A percentile compares a stretch with the other conserved stretches of the same genome.
These are phyloP conservation scores for Macrotrachela quadricornifera DNA, from an alignment of 1,140 invertebrate genomes.

Conservation along the genomic window DNA sequence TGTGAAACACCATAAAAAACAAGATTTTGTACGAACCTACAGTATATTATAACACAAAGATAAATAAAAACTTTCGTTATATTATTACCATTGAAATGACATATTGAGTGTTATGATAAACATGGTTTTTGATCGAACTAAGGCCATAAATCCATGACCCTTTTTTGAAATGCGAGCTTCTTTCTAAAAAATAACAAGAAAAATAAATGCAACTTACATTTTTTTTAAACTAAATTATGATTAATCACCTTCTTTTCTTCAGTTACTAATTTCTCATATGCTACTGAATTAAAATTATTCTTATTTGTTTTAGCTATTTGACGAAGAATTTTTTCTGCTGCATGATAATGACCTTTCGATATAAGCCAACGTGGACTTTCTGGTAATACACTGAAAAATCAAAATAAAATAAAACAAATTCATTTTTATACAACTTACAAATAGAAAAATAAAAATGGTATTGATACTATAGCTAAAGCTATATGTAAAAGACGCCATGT, in stretches of 20 bases:
- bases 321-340: slow-evolving; percentile 15
- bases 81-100: background rate
- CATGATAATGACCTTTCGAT: slow-evolving; percentile 12
- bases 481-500: background rate
- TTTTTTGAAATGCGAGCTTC: too few relatives aligned
- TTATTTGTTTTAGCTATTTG: slow-evolving; percentile 15
- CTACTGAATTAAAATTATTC: background rate
- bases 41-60: background rate
- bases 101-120: background rate
- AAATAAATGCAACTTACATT: too few relatives aligned
- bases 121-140: background rate
- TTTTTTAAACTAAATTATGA: background rate
- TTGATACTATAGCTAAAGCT: background rate
- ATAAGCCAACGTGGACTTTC: slow-evolving; percentile 22
- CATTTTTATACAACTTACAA: slow-evolving; percentile 5
- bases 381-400: slow-evolving; percentile 13
- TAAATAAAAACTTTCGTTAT: background rate
- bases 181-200: too few relatives aligned
- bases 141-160: background rate
- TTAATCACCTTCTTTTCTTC: background rate
- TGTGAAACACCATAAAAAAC: slow-evolving; percentile 6
- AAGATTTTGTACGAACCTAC: slow-evolving; percentile 5
- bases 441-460: slow-evolving; percentile 8
- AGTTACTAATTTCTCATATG: too few relatives aligned
- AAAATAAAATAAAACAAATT: background rate